phyloP scores from a whole-genome alignment of 2,797 vertebrate species.

The Myotis daubentonii region DNA sequence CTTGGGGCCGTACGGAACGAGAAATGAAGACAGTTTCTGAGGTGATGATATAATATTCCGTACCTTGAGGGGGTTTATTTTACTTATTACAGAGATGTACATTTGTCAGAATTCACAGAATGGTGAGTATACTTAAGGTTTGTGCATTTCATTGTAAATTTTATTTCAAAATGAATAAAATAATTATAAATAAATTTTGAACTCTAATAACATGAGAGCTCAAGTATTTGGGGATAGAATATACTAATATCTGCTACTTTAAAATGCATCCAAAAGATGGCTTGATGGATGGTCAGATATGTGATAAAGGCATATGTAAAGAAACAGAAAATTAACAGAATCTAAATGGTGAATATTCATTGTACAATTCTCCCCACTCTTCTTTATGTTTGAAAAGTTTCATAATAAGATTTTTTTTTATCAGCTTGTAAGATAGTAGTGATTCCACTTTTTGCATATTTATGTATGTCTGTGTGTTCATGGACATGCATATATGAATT shows the following conservation, averaged over 20 bases:
- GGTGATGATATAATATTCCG: not conserved
- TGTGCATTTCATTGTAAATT: not conserved
- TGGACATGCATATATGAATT: not conserved
- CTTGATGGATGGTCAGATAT: not conserved
- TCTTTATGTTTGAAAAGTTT: conserved; percentile 32
- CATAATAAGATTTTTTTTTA: not conserved
- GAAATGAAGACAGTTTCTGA: not conserved
- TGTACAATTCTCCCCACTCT: not conserved
- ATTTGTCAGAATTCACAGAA: conserved; percentile 2
- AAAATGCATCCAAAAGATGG: not conserved
- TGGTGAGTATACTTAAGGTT: not conserved
- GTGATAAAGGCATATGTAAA: not conserved
- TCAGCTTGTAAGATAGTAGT: not conserved
- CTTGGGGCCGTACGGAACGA: not conserved
- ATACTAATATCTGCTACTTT: not conserved
- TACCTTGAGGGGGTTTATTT: not conserved
- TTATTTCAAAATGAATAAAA: conserved; percentile 25
- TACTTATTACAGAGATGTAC: not conserved
- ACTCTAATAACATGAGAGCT: not conserved
- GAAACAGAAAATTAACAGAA: not conserved
- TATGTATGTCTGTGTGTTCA: not conserved
- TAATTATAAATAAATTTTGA: not conserved
- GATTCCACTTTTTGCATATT: not conserved
- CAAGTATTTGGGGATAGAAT: not conserved
- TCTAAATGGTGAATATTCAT: not conserved